Evolutionary conservation across 2,797 vertebrate genomes (phyloP).

Genomic region (Lutra lutra): DNA sequence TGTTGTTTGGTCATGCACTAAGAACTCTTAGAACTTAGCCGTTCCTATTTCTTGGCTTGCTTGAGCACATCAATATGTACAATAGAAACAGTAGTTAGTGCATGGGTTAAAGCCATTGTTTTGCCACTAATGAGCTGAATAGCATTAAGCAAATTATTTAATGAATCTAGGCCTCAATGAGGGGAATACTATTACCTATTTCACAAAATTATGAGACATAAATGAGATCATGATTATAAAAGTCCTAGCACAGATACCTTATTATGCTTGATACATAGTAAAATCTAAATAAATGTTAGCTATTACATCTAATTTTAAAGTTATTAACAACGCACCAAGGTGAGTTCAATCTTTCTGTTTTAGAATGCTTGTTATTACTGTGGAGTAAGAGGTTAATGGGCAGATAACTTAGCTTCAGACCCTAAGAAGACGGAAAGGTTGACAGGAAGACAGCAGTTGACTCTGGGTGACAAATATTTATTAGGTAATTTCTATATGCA

Average conservation of each 20-base stretch:
- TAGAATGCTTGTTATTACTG: neutral
- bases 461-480: neutral
- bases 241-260: neutral
- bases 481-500: neutral
- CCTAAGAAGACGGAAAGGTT: neutral
- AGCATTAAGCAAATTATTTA: neutral
- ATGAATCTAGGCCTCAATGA: neutral
- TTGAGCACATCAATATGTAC: neutral
- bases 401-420: neutral
- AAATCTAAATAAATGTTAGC: slow-evolving; percentile 1
- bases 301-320: neutral
- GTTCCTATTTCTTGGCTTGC: neutral
- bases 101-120: neutral
- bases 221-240: slow-evolving; percentile 30
- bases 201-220: neutral
- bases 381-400: neutral
- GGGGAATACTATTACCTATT: neutral
- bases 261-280: neutral
- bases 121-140: neutral
- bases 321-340: slow-evolving; percentile 25
- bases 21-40: neutral
- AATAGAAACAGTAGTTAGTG: neutral
- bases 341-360: neutral
- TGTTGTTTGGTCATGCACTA: neutral
- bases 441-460: neutral